Conservation (phyloP, 37 sponge, comb jelly and placozoan genomes). For the Aplysina aerophoba region DNA sequence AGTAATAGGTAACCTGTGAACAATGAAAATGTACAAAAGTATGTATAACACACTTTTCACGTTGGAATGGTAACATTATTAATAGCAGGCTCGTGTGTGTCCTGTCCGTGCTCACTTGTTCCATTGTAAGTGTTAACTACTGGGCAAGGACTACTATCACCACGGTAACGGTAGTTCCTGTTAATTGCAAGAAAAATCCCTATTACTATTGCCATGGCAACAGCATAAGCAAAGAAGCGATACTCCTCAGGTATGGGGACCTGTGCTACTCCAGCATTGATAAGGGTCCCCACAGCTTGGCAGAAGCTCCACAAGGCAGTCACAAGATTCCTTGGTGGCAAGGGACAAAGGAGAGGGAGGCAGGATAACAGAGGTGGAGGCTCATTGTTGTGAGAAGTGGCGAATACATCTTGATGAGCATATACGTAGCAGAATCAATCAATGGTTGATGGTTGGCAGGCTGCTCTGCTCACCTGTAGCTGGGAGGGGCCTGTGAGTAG, state of each 20-base stretch:
- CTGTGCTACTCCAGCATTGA: conserved; percentile 70
- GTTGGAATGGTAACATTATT: no score
- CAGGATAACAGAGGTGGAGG: no score
- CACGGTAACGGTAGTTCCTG: conserved; percentile 44
- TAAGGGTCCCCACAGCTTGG: conserved; percentile 60
- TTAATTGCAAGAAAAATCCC: conserved; percentile 41
- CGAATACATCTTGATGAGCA: no score
- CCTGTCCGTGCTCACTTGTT: neutral
- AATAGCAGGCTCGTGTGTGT: no score
- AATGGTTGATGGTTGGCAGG: no score
- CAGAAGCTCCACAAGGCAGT: conserved; percentile 68
- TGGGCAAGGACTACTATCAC: neutral
- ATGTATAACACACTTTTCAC: no score
- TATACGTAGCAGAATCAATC: no score
- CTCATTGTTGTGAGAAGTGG: neutral
- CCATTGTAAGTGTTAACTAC: neutral
- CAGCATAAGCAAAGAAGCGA: conserved; percentile 61
- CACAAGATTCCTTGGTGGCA: conserved; percentile 60
- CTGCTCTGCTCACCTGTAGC: conserved; percentile 39
- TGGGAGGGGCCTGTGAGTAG: conserved; percentile 77
- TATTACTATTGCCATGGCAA: conserved; percentile 54
- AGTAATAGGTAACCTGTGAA: no score
- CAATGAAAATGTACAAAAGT: no score
- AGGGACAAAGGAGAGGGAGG: neutral
- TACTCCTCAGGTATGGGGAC: conserved; percentile 41